phyloP scores from a whole-genome alignment of 2,888 invertebrate species.

The Drosophila pegasa region DNA sequence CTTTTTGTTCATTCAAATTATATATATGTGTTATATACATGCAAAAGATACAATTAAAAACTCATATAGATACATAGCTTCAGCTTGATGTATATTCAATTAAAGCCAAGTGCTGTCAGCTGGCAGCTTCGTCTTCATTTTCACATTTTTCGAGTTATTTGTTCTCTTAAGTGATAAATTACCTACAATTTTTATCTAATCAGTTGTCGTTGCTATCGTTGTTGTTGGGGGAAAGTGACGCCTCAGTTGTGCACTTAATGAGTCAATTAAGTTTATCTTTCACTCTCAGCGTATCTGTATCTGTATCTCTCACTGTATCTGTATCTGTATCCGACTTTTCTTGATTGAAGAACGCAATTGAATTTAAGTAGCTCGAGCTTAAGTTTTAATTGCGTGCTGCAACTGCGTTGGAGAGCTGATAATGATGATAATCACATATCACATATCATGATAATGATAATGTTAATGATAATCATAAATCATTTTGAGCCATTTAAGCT shows the following conservation, averaged over 20 bases:
- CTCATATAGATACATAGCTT: conserved; percentile 1
- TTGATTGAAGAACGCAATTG: conserved; percentile 48
- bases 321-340: conserved; percentile 26
- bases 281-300: conserved; percentile 14
- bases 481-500: not conserved
- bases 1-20: not conserved
- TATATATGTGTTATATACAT: not conserved
- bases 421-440: conserved; percentile 21
- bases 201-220: conserved; percentile 30
- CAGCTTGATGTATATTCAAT: conserved; percentile 14
- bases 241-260: conserved; percentile 56
- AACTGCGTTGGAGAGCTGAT: conserved; percentile 3
- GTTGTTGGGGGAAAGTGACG: conserved; percentile 38
- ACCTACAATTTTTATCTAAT: conserved; percentile 68
- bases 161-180: conserved; percentile 57
- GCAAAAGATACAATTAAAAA: not conserved
- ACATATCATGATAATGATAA: not conserved
- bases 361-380: conserved; percentile 37
- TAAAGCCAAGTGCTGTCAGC: conserved; percentile 16
- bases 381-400: conserved; percentile 37
- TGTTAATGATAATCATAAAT: not conserved
- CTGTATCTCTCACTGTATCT: not conserved
- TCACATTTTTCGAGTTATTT: conserved; percentile 30
- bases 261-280: conserved; percentile 68
- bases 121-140: not conserved